Conservation (phyloP, 2,113 vertebrate genomes). For the Cyphomyrus plagiostoma region DNA sequence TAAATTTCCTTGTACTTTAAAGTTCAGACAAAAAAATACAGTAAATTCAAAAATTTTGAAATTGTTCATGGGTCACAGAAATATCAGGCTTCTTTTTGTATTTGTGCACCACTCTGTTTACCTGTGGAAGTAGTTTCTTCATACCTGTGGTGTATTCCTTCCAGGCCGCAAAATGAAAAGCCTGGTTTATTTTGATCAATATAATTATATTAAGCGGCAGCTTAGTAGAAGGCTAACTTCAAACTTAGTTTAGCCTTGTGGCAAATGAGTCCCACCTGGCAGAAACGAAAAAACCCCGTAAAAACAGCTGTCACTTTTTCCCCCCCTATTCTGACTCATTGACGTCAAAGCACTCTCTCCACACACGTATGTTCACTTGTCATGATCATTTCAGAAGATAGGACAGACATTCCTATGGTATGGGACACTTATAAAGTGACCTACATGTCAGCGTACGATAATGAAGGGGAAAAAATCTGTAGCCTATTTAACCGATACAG, state of each 20-base stretch:
- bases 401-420: neutral
- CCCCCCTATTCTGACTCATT: neutral
- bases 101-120: conserved; percentile 29
- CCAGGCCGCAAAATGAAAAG: neutral
- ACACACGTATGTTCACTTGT: neutral
- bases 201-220: neutral
- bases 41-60: conserved; percentile 44
- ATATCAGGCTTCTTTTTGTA: conserved; percentile 46
- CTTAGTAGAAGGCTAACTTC: neutral
- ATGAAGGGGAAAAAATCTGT: too few species aligned
- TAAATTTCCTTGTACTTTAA: conserved; percentile 47
- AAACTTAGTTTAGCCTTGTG: neutral
- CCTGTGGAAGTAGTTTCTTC: conserved; percentile 40
- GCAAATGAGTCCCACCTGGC: neutral
- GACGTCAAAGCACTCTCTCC: neutral
- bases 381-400: neutral
- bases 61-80: conserved; percentile 51
- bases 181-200: neutral
- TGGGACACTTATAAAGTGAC: neutral
- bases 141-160: neutral
- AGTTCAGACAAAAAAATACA: conserved; percentile 53
- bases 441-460: neutral
- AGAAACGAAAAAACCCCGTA: neutral
- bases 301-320: neutral
- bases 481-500: neutral